phyloP scores from a whole-genome alignment of 2,113 vertebrate species.

The Bungarus multicinctus region DNA sequence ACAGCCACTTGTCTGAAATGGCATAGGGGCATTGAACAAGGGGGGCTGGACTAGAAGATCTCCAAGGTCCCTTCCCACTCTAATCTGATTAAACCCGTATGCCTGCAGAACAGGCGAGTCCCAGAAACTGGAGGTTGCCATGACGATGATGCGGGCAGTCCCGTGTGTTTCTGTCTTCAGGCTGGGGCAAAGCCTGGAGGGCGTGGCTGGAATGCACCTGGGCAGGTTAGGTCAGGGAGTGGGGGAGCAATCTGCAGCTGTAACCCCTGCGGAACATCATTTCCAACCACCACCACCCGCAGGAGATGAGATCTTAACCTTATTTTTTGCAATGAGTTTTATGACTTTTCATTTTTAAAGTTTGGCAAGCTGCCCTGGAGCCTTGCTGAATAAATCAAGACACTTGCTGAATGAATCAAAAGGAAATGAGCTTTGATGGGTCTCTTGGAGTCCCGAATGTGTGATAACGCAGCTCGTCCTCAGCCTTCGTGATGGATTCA shows the following conservation, averaged over 20 bases:
- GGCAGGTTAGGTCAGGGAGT: rapidly evolving
- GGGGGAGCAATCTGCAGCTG: neutral
- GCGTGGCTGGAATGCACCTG: neutral
- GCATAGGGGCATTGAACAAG: neutral
- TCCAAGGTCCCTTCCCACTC: neutral
- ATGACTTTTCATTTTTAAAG: too few relatives aligned
- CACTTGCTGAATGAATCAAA: too few relatives aligned
- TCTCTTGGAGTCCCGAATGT: neutral
- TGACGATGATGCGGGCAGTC: neutral
- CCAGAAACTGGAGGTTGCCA: neutral
- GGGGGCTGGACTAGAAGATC: neutral
- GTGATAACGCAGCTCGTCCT: neutral
- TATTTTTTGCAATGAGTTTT: neutral
- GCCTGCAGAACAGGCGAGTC: too few relatives aligned
- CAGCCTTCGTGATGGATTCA: rapidly evolving
- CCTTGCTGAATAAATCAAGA: neutral
- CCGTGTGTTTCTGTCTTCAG: neutral
- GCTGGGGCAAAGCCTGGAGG: neutral
- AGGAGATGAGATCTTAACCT: too few relatives aligned
- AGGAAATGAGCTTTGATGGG: neutral
- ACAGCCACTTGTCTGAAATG: too few relatives aligned
- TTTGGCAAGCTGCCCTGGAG: too few relatives aligned
- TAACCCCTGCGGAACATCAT: neutral
- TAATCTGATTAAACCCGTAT: neutral
- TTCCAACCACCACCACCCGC: neutral